Base-by-base conservation (phyloP, 2,113 vertebrate species). In the Seriola rivoliana region DNA sequence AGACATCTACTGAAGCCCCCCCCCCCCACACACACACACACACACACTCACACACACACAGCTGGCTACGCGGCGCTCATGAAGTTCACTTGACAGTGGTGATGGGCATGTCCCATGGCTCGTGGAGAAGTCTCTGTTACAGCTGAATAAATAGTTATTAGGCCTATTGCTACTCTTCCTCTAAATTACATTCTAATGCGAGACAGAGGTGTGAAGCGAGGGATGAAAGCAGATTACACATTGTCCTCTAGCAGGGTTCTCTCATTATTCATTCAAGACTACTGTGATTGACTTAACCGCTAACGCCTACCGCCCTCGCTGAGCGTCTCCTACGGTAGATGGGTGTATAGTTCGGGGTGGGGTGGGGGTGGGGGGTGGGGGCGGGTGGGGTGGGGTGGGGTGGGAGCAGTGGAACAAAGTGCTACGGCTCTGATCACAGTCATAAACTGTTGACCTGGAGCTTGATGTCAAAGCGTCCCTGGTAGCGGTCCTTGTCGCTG, bases 401-500 rank as follows among this genome's bases (percentile, higher is more conserved):
- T 42, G 23, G 17, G 54, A 58, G 80, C 4, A 55, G 80, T 65
- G 32, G 62, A 65, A 60, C 42, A 79, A 69, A 76, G 78, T 67
- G 81, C 91, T 94, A 89, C 11, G 72, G 82, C 82, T 68, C 71
- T 46, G 85, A 59, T 19, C 63, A 29, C 82, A 91, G 93, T 95
- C 95, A 95, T 93, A 83, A 92, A 79, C 62, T 86, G 71, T 67
- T 89, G 3, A 96, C n/a, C 13, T 59, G 76, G 71, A 96, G 82
- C 97, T 12, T 99, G 87, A 99, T 74, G 84, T 99, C 98, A 91
- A 99, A 99, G 89, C 98, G 98, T 96, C 98, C 98, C 96, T 97
- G 97, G 93, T 96, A 99, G 91, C 97, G 98, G 94, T 99, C 98
- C 91, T 99, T 99, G 19, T 99, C 98, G 2, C 94, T 97, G 96